phyloP scores from a whole-genome alignment of 2,797 vertebrate genomes.

The Heliangelus exortis region DNA sequence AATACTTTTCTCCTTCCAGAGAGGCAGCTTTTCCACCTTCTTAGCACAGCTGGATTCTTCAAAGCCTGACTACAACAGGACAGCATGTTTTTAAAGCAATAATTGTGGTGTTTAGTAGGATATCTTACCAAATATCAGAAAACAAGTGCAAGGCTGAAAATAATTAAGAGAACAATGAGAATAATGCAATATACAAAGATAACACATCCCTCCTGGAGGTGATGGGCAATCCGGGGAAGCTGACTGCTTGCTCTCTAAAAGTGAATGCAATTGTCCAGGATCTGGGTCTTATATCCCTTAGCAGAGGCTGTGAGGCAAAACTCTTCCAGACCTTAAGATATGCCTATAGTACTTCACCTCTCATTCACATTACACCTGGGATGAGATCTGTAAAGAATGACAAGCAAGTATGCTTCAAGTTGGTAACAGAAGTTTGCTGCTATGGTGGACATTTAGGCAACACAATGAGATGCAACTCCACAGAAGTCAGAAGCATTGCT shows the following conservation, averaged over 20 bases:
- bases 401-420: fast-evolving
- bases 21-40: background rate
- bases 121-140: background rate
- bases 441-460: background rate
- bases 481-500: background rate
- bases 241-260: background rate
- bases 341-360: fast-evolving
- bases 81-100: background rate
- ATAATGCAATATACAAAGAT: background rate
- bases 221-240: background rate
- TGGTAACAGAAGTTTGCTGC: background rate
- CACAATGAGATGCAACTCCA: background rate
- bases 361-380: background rate
- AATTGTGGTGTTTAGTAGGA: background rate
- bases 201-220: background rate
- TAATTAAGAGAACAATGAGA: background rate
- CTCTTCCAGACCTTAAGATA: background rate
- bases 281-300: background rate
- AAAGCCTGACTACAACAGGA: background rate
- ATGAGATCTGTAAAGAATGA: background rate
- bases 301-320: background rate
- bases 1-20: background rate
- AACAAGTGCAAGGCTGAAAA: background rate
- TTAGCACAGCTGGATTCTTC: background rate
- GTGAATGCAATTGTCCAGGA: fast-evolving